phyloP scores from a whole-genome alignment of 1,140 invertebrate genomes.

The Caerostris extrusa region DNA sequence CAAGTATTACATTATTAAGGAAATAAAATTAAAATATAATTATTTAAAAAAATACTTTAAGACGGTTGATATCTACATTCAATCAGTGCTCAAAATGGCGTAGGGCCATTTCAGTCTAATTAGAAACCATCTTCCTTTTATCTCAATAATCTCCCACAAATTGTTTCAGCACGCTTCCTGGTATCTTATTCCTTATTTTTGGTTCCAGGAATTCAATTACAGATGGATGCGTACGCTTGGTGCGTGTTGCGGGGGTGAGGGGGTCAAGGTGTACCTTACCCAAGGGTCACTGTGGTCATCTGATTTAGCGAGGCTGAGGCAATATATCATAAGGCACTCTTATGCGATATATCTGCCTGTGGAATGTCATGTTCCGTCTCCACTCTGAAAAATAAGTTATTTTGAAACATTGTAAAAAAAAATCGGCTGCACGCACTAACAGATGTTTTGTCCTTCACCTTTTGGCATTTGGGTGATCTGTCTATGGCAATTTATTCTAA shows the following conservation, averaged over 20 bases:
- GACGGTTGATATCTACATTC: not conserved
- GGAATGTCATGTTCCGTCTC: not conserved
- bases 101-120: not conserved
- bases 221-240: not conserved
- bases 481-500: not conserved
- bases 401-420: slow-evolving; percentile 36
- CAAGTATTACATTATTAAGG: too few species aligned
- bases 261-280: not conserved
- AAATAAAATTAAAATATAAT: too few species aligned
- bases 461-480: not conserved
- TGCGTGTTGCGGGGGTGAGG: not conserved
- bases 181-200: slow-evolving; percentile 28
- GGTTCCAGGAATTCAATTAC: slow-evolving; percentile 25
- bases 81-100: not conserved
- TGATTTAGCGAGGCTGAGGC: not conserved
- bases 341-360: not conserved
- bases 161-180: slow-evolving; percentile 9
- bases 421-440: not conserved
- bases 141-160: slow-evolving; percentile 4
- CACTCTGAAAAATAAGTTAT: not conserved
- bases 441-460: not conserved
- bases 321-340: slow-evolving; percentile 39
- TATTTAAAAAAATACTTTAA: too few species aligned
- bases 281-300: slow-evolving; percentile 20
- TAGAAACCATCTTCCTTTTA: not conserved